Evolutionary conservation across 1,140 invertebrate species (phyloP).

Genomic region (Stegodyphus mimosarum): DNA sequence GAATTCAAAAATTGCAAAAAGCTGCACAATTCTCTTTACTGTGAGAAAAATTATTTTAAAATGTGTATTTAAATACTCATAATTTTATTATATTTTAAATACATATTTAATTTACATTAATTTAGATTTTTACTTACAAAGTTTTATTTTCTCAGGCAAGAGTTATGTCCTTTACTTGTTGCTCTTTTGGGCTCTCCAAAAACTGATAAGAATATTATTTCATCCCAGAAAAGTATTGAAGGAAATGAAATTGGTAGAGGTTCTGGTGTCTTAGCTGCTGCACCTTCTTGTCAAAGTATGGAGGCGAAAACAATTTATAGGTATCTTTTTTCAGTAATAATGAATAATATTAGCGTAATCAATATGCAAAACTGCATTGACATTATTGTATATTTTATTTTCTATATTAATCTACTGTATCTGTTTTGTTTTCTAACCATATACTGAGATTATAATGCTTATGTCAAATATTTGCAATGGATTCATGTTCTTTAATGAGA

Average conservation of each 20-base stretch:
- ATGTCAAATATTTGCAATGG: too few species aligned
- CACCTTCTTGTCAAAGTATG: slow-evolving; percentile 80
- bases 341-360: neutral
- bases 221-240: slow-evolving; percentile 68
- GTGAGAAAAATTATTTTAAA: too few species aligned
- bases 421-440: too few species aligned
- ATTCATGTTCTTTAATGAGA: too few species aligned
- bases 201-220: slow-evolving; percentile 79
- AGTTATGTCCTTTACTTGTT: slow-evolving; percentile 88
- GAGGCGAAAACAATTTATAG: slow-evolving; percentile 88
- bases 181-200: slow-evolving; percentile 84
- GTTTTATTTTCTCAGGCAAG: slow-evolving; percentile 75
- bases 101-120: neutral
- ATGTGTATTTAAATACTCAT: too few species aligned
- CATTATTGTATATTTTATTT: too few species aligned
- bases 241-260: slow-evolving; percentile 73
- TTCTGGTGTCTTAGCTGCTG: slow-evolving; percentile 77
- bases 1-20: too few species aligned
- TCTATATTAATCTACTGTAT: too few species aligned
- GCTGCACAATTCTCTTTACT: too few species aligned
- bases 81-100: neutral
- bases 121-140: neutral
- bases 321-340: slow-evolving; percentile 67
- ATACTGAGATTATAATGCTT: too few species aligned
- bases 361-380: too few species aligned